Percentiles rank a stretch among this genome's conserved stretches.
phyloP scores from a whole-genome alignment of 2,888 invertebrate genomes.

The Nomada goodeniana region DNA sequence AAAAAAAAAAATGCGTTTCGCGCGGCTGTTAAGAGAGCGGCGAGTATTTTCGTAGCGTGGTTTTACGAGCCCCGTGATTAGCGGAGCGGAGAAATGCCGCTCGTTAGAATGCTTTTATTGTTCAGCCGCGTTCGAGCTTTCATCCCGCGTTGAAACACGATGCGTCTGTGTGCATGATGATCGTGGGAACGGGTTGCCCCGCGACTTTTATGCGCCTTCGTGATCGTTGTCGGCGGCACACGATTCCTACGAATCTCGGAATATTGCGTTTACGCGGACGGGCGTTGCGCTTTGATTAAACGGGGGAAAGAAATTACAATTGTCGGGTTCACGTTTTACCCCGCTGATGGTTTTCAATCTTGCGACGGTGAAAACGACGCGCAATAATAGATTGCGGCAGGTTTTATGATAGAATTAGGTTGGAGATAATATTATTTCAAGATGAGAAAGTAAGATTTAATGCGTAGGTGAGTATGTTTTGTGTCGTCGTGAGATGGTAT shows the following conservation, averaged over 20 bases:
- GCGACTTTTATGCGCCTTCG: constrained; percentile 20
- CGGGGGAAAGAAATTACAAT: constrained; percentile 2
- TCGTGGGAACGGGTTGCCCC: constrained; percentile 18
- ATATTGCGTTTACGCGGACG: background rate
- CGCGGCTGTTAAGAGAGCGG: constrained; percentile 2
- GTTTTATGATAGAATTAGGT: background rate
- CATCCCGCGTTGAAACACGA: constrained; percentile 20
- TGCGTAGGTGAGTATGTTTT: background rate
- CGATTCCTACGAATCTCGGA: background rate
- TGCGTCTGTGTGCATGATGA: constrained; percentile 22
- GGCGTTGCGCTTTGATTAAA: constrained; percentile 3
- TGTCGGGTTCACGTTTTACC: background rate
- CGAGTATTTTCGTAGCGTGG: constrained; percentile 49
- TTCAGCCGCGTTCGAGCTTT: constrained; percentile 27
- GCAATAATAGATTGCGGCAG: background rate
- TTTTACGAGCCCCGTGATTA: constrained; percentile 62
- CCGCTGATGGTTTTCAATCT: background rate
- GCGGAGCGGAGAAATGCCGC: constrained; percentile 46
- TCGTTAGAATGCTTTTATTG: constrained; percentile 55
- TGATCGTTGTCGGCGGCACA: background rate
- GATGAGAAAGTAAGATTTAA: background rate
- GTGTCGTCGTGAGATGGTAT: too few relatives aligned
- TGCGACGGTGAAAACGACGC: background rate
- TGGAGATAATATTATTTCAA: background rate
- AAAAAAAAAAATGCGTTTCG: background rate